These are phyloP conservation scores for Trichoplusia ni DNA, from an alignment of 1,140 invertebrate species.

Conservation along the genomic window DNA sequence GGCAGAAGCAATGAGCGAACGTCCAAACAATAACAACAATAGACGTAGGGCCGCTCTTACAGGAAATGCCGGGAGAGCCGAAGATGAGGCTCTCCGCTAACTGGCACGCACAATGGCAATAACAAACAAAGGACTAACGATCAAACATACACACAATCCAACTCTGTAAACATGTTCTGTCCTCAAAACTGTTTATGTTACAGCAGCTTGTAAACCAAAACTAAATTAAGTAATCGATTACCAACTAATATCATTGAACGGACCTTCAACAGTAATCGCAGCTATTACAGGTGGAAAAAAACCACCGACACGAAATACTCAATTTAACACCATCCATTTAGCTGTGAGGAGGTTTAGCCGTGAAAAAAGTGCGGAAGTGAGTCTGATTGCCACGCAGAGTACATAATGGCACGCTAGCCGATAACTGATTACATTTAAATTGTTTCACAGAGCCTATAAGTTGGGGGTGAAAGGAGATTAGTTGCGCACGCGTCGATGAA, in stretches of 20 bases:
- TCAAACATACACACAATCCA: neutral
- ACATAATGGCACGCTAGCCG: slow-evolving; percentile 34
- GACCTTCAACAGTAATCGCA: slow-evolving; percentile 24
- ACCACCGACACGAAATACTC: slow-evolving; percentile 47
- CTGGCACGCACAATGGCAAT: slow-evolving; percentile 64
- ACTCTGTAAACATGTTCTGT: slow-evolving; percentile 30
- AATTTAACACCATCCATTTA: slow-evolving; percentile 57
- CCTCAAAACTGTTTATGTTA: slow-evolving; percentile 21
- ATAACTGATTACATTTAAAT: slow-evolving; percentile 40
- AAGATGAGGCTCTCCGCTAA: slow-evolving; percentile 47
- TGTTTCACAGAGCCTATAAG: slow-evolving; percentile 34
- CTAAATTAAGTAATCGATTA: slow-evolving; percentile 21
- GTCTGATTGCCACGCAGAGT: slow-evolving; percentile 43
- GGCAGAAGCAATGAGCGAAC: slow-evolving; percentile 33
- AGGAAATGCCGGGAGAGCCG: slow-evolving; percentile 70
- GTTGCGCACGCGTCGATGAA: slow-evolving; percentile 64
- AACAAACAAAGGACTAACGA: slow-evolving; percentile 54
- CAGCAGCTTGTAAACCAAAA: slow-evolving; percentile 14
- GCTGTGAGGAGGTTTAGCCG: slow-evolving; percentile 11
- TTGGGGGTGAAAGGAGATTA: slow-evolving; percentile 47
- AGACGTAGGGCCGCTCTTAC: slow-evolving; percentile 38
- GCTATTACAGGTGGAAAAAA: slow-evolving; percentile 24
- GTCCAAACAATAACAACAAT: slow-evolving; percentile 61
- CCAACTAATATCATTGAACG: neutral
- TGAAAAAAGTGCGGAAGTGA: slow-evolving; percentile 45